Evolutionary conservation across 1,140 invertebrate species (phyloP).

Genomic region (Melanaphis sacchari): DNA sequence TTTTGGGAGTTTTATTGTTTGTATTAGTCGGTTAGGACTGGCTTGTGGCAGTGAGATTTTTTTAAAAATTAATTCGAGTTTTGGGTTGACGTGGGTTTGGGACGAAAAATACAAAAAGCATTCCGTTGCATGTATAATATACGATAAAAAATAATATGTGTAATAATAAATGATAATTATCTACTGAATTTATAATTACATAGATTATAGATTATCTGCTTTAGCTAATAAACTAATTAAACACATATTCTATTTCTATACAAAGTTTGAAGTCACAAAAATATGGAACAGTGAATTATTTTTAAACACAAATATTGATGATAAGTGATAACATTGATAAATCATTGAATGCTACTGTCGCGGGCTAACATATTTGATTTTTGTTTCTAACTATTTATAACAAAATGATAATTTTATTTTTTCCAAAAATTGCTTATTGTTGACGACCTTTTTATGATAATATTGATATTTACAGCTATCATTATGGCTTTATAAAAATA

Average conservation of each 20-base stretch:
- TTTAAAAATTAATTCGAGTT: conserved; percentile 1
- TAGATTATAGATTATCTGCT: neutral
- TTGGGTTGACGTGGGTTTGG: neutral
- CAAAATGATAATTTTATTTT: neutral
- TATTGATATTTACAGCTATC: neutral
- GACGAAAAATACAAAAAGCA: neutral
- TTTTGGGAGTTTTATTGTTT: neutral
- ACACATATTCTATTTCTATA: neutral
- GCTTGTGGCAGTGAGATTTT: neutral
- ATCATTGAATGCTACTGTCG: neutral
- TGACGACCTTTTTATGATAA: neutral
- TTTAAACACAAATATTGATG: neutral
- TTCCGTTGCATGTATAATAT: neutral
- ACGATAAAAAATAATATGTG: neutral
- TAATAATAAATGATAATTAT: neutral
- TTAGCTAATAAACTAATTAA: neutral
- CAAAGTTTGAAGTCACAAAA: neutral
- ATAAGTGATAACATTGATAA: neutral
- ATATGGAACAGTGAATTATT: neutral
- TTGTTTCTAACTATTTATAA: neutral
- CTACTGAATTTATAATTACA: neutral
- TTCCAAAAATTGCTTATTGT: neutral
- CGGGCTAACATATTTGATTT: neutral
- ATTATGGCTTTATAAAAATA: neutral
- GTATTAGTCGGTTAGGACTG: neutral